These are phyloP conservation scores for Bradypus variegatus DNA, from an alignment of 2,797 vertebrate genomes.

Conservation along the genomic window DNA sequence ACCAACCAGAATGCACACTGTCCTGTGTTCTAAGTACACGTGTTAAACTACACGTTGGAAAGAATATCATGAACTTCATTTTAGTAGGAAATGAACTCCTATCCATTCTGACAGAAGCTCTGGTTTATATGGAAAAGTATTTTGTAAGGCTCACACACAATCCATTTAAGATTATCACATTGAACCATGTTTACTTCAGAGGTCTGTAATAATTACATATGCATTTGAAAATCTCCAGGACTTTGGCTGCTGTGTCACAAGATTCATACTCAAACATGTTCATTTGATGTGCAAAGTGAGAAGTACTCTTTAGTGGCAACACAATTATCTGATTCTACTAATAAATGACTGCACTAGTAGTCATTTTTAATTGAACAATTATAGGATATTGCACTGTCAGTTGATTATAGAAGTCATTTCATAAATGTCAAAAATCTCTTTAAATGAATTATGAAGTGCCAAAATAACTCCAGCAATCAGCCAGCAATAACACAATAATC, in stretches of 20 bases:
- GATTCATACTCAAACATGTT: slow-evolving; percentile 81
- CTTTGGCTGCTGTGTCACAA: slow-evolving; percentile 74
- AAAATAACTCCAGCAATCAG: slow-evolving; percentile 84
- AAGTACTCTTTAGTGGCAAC: slow-evolving; percentile 86
- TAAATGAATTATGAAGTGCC: slow-evolving; percentile 89
- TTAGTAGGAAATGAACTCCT: slow-evolving; percentile 28
- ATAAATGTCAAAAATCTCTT: slow-evolving; percentile 96
- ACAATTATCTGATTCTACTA: slow-evolving; percentile 89
- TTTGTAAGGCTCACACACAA: slow-evolving; percentile 60
- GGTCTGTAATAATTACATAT: slow-evolving; percentile 77
- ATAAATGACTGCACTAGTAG: slow-evolving; percentile 88
- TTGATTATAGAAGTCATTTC: slow-evolving; percentile 84
- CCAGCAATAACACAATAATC: slow-evolving; percentile 82
- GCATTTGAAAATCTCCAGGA: slow-evolving; percentile 76
- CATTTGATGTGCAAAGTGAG: slow-evolving; percentile 80
- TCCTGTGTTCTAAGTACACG: slow-evolving; percentile 20
- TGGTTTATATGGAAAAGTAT: slow-evolving; percentile 57
- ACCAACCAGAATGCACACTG: neutral
- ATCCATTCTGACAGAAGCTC: slow-evolving; percentile 57
- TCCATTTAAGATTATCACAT: slow-evolving; percentile 72
- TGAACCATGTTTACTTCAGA: slow-evolving; percentile 76
- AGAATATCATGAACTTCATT: slow-evolving; percentile 39
- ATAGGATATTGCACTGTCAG: slow-evolving; percentile 84
- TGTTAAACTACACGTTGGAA: slow-evolving; percentile 43
- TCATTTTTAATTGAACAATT: slow-evolving; percentile 97